A percentile compares a stretch with the other conserved stretches of the same genome.
These are phyloP conservation scores for Leucopternis melanops DNA, from an alignment of 2,113 vertebrate species.

Conservation along the genomic window DNA sequence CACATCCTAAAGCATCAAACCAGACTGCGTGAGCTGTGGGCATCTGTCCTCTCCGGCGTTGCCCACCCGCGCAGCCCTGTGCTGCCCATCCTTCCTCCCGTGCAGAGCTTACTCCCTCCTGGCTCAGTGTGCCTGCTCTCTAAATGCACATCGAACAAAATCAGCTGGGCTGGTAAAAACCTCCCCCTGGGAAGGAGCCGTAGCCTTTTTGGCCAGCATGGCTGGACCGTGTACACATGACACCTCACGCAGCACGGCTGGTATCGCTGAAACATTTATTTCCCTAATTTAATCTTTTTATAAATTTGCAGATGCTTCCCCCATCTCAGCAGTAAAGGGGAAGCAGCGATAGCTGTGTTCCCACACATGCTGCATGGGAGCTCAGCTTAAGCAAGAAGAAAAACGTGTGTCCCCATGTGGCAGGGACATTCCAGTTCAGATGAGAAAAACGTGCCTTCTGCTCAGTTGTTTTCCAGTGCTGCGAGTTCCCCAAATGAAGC, in stretches of 20 bases:
- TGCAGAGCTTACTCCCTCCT: not conserved
- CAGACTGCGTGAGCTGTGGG: not conserved
- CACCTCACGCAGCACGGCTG: rapidly evolving
- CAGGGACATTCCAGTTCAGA: not conserved
- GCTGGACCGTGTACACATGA: rapidly evolving
- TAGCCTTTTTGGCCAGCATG: not conserved
- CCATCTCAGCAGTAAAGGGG: not conserved
- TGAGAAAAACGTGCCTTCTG: not conserved
- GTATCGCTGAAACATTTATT: not conserved
- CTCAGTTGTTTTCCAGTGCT: not conserved
- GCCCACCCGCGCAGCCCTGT: not conserved
- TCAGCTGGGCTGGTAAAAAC: not conserved
- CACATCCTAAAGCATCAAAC: not conserved
- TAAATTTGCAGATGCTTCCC: not conserved
- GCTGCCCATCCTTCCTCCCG: not conserved
- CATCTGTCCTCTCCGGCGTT: no score
- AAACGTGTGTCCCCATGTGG: not conserved
- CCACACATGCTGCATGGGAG: not conserved
- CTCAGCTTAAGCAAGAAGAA: not conserved
- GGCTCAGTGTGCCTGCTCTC: not conserved
- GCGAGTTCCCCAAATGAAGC: not conserved
- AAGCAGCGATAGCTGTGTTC: not conserved
- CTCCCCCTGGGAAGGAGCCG: not conserved
- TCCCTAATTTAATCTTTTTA: not conserved
- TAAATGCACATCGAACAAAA: not conserved